Evolutionary conservation across 2,797 vertebrate genomes (phyloP).

Genomic region (Lacerta agilis): DNA sequence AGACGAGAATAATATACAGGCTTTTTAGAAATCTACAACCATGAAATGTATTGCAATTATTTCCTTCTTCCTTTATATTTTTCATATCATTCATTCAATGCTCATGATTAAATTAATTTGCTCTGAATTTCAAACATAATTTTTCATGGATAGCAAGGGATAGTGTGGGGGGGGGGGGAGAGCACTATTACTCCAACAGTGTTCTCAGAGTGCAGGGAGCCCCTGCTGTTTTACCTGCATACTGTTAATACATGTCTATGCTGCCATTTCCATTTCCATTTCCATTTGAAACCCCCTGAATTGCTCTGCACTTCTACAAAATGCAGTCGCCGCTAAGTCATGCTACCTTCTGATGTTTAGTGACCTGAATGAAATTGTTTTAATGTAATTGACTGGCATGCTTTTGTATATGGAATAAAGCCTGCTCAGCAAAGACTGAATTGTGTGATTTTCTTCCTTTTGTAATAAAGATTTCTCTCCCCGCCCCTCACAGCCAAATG

Average conservation of each 20-base stretch:
- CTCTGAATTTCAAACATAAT: slow-evolving; percentile 56
- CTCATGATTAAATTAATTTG: slow-evolving; percentile 60
- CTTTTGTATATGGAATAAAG: slow-evolving; percentile 67
- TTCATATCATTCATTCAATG: slow-evolving; percentile 48
- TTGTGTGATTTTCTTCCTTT: slow-evolving; percentile 36
- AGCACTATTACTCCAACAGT: not conserved
- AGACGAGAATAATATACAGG: slow-evolving; percentile 48
- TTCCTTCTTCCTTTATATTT: slow-evolving; percentile 33
- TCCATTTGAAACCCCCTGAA: slow-evolving; percentile 59
- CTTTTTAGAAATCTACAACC: slow-evolving; percentile 52
- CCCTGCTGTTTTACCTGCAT: slow-evolving; percentile 50
- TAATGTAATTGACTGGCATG: slow-evolving; percentile 65
- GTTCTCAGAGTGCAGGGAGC: not conserved
- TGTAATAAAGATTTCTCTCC: slow-evolving; percentile 35
- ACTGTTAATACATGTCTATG: slow-evolving; percentile 47
- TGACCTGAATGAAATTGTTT: slow-evolving; percentile 71
- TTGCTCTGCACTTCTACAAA: slow-evolving; percentile 66
- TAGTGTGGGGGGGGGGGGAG: not conserved
- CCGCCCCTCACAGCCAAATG: not conserved
- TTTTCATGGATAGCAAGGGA: slow-evolving; percentile 27
- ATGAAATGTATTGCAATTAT: slow-evolving; percentile 61
- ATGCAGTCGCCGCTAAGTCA: slow-evolving; percentile 58
- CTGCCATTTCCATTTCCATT: slow-evolving; percentile 71
- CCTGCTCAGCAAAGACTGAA: slow-evolving; percentile 68
- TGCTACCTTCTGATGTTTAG: slow-evolving; percentile 68